These are phyloP conservation scores for Lomographa bimaculata DNA, from an alignment of 2,888 invertebrate species.

Conservation along the genomic window DNA sequence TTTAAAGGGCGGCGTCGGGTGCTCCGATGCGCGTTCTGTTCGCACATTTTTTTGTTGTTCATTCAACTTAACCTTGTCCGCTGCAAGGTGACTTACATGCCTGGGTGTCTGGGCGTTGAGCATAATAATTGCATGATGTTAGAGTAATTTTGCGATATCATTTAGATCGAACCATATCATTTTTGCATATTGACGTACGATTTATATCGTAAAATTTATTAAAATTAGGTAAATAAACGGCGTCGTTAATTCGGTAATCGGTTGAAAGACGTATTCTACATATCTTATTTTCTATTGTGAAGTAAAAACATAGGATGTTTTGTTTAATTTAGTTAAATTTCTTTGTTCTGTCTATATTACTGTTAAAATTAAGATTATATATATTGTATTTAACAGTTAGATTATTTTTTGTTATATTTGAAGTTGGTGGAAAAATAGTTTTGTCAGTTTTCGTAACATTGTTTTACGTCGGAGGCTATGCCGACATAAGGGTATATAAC, in stretches of 20 bases:
- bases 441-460: too few relatives aligned
- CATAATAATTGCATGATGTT: slow-evolving; percentile 77
- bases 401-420: slow-evolving; percentile 17
- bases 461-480: too few relatives aligned
- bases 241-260: slow-evolving; percentile 30
- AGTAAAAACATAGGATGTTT: slow-evolving; percentile 35
- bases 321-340: slow-evolving; percentile 55
- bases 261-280: slow-evolving; percentile 25
- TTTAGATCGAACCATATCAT: slow-evolving; percentile 75
- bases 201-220: slow-evolving; percentile 51
- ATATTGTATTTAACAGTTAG: slow-evolving; percentile 46
- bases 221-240: slow-evolving; percentile 45
- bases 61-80: slow-evolving; percentile 78
- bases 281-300: slow-evolving; percentile 33
- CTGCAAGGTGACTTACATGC: slow-evolving; percentile 80
- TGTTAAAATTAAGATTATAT: slow-evolving; percentile 58
- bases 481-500: too few relatives aligned
- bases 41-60: slow-evolving; percentile 73
- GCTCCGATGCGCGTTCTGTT: slow-evolving; percentile 53
- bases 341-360: slow-evolving; percentile 51
- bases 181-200: slow-evolving; percentile 61
- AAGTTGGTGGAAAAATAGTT: slow-evolving; percentile 10
- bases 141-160: slow-evolving; percentile 68
- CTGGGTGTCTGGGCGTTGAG: slow-evolving; percentile 77
- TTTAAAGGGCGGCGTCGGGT: slow-evolving; percentile 27